A percentile compares a stretch with the other conserved stretches of the same genome.
phyloP scores from a whole-genome alignment of 2,888 invertebrate genomes.

The Eulithis testata region DNA sequence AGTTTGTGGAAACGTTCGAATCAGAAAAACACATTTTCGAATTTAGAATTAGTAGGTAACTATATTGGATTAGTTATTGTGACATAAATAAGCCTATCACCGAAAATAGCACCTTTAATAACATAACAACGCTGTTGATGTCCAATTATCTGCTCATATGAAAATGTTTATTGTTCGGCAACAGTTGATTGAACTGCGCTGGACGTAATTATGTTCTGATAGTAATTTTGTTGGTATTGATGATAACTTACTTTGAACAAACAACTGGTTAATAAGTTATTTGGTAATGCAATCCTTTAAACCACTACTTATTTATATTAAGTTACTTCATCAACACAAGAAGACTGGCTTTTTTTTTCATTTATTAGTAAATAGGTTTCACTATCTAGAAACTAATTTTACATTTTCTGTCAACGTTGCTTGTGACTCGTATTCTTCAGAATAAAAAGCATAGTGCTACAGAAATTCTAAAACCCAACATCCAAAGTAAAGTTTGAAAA shows the following conservation, averaged over 20 bases:
- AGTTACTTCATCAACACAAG: too few species aligned
- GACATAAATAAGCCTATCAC: background rate
- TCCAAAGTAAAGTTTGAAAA: slow-evolving; percentile 21
- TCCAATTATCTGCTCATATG: slow-evolving; percentile 4
- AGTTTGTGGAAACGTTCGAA: too few species aligned
- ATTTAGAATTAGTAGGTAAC: too few species aligned
- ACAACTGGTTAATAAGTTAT: background rate
- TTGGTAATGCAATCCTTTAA: background rate
- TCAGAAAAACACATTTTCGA: too few species aligned
- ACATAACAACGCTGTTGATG: slow-evolving; percentile 6
- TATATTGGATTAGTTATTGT: background rate
- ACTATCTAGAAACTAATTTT: too few species aligned
- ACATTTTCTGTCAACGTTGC: too few species aligned
- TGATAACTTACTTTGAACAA: slow-evolving; percentile 10
- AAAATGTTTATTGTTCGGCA: slow-evolving; percentile 18
- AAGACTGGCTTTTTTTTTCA: too few species aligned
- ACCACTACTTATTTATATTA: too few species aligned
- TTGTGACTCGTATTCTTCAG: too few species aligned
- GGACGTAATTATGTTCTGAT: slow-evolving; percentile 15
- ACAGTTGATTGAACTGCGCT: slow-evolving; percentile 14
- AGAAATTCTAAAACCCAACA: slow-evolving; percentile 4
- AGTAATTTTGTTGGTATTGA: slow-evolving; percentile 11
- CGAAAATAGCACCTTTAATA: background rate
- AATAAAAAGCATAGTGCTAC: background rate
- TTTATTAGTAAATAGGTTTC: too few species aligned